Base-by-base conservation (phyloP, 2,797 vertebrate genomes). In the Rhabdomys pumilio region DNA sequence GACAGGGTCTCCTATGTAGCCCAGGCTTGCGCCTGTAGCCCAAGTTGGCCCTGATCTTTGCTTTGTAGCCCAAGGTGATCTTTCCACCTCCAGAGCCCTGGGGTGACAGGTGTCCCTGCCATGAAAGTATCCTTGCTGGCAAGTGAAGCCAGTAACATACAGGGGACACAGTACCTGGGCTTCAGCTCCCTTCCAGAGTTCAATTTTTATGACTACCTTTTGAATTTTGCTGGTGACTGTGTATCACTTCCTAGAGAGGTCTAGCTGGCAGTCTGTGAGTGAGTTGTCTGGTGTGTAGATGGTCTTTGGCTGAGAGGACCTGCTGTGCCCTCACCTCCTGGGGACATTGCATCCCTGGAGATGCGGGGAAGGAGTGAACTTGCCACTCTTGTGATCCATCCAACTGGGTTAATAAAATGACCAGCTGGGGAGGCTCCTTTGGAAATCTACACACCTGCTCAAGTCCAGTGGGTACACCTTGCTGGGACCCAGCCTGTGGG, bases 381-480 rank as follows among this genome's bases (percentile, higher is more conserved):
- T 0, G 80, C 67, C 96, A 76, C 73, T 91, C 97, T 88, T 65
- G 86, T 0, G 0, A 67, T 87, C 80, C 1, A 1, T 84, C 9
- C 10, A 85, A 88, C 41, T 59, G 84, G 93, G 93, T 93, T 92
- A 89, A 93, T 94, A 93, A 90, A 87, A 24, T 87, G 26, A 91
- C 86, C 72, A 67, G 96, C 38, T 84, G 59, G 67, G 77, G 82
- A 88, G 85, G 67, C 0, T 26, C 38, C 89, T 95, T 93, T 0
- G 24, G 96, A 85, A 93, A 94, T 86, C 96, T 75, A 94, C 34
- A n/a, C 0, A 0, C 57, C 73, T 0, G 2, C 44, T 61, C 31
- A 24, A 0, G 0, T 53, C 77, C 90, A 12, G 12, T 0, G 2
- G 29, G 76, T 81, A 59, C 65, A 59, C 11, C 0, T 13, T 57